Base-by-base conservation (phyloP, 2,113 vertebrate species). In the Thamnaconus septentrionalis region DNA sequence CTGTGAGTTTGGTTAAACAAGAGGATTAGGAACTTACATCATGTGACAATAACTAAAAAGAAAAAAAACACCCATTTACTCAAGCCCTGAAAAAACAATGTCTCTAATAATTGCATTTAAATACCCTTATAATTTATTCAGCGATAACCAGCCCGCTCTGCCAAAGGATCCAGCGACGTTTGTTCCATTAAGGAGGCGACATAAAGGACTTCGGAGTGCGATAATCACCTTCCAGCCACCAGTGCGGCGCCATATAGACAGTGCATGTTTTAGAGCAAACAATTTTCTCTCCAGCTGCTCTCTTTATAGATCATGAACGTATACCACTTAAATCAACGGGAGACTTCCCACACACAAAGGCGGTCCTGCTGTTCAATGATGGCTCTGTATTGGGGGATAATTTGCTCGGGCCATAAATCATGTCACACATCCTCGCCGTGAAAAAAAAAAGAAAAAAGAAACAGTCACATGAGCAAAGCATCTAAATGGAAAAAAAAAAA, bases 231-330 rank as follows among this genome's bases (percentile, higher is more conserved):
- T 71, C 79, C 82, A 85, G 89, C 88, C 79, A 83, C 9, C 4
- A 76, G 58, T 65, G 75, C 72, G 73, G 70, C 75, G 66, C 80
- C 74, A 76, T 79, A 77, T 79, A 84, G 73, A 83, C 81, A 84
- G 80, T 81, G 84, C 87, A 83, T 80, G 78, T 88, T 85, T 73
- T 74, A 84, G 75, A 87, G 84, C 88, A 88, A 88, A 88, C 81
- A 83, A 87, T 88, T 86, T 84, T 86, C 80, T 76, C 78, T 86
- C 85, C 87, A 88, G 84, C 87, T 90, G 89, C 88, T 76, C 85
- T 85, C 80, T 88, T 89, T 89, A 86, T 86, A 88, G 87, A 90
- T 90, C 86, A 88, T 90, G 80, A 90, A 90, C 88, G 83, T 84
- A 83, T 87, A 85, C 80, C 73, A 89, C 85, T 86, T 86, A 91